phyloP scores from a whole-genome alignment of 2,888 invertebrate species.

The Pheosia gnoma region DNA sequence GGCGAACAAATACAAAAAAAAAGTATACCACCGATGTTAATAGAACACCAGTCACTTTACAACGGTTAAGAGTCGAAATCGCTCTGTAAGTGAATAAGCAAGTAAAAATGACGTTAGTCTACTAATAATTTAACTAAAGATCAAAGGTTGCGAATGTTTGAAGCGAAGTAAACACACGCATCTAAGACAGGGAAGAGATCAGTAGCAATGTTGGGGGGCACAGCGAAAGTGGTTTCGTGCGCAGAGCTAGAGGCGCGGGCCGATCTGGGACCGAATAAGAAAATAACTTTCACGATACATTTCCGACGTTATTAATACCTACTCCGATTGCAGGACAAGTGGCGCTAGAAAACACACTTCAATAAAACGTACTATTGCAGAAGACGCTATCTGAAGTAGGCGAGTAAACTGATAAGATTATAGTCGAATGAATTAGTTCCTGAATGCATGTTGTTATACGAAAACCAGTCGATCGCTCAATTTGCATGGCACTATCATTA shows the following conservation, averaged over 20 bases:
- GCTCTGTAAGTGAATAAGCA: neutral
- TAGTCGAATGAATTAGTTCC: conserved; percentile 15
- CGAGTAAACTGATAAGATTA: conserved; percentile 17
- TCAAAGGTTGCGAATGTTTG: conserved; percentile 14
- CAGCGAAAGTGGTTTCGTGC: conserved; percentile 79
- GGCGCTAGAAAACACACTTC: conserved; percentile 16
- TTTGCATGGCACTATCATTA: conserved; percentile 40
- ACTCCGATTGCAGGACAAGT: conserved; percentile 60
- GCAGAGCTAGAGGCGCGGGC: conserved; percentile 57
- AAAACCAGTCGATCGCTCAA: conserved; percentile 27
- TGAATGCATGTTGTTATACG: conserved; percentile 24
- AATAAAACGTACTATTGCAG: conserved; percentile 3
- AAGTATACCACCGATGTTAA: conserved; percentile 17
- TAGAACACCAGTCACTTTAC: conserved; percentile 7
- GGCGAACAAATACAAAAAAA: conserved; percentile 18
- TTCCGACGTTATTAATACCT: conserved; percentile 59
- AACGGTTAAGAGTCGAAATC: conserved; percentile 1
- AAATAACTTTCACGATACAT: conserved; percentile 81
- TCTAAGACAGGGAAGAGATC: conserved; percentile 53
- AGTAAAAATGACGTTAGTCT: conserved; percentile 9
- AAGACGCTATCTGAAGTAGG: conserved; percentile 7
- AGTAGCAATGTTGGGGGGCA: conserved; percentile 55
- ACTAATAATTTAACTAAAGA: conserved; percentile 16
- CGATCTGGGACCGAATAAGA: conserved; percentile 71
- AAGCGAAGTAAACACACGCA: conserved; percentile 27